A percentile compares a stretch with the other conserved stretches of the same genome.
These are phyloP conservation scores for Mesodorylaimus sp. DNA, from an alignment of 2,888 invertebrate genomes.

Conservation along the genomic window DNA sequence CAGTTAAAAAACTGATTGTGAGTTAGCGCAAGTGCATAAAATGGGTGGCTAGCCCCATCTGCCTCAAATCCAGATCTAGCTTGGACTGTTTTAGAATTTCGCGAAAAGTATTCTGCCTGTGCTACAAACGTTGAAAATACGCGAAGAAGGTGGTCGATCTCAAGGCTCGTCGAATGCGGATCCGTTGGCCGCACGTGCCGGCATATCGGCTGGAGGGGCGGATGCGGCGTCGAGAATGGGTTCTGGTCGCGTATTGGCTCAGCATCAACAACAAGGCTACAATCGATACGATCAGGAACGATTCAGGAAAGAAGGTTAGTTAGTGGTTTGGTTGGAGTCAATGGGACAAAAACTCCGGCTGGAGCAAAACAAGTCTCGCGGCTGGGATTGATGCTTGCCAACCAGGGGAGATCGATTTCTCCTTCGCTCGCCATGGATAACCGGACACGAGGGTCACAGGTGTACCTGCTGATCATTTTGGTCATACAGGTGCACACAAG, in stretches of 20 bases:
- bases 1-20: not conserved
- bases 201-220: no score
- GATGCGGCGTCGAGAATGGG: no score
- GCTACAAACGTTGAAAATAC: conserved; percentile 67
- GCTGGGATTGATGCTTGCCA: no score
- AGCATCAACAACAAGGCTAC: conserved; percentile 39
- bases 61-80: not conserved
- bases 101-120: conserved; percentile 79
- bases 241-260: no score
- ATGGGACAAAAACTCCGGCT: no score
- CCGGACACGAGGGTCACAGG: no score
- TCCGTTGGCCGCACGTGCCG: conserved; percentile 3
- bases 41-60: conserved; percentile 43
- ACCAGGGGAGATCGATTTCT: no score
- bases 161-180: conserved; percentile 17
- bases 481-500: no score
- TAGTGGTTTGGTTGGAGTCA: no score
- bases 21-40: conserved; percentile 52
- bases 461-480: no score
- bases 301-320: conserved; percentile 41
- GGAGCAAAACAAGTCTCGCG: no score
- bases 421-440: no score
- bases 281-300: conserved; percentile 98
- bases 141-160: conserved; percentile 73
- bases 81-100: conserved; percentile 46